These are phyloP conservation scores for Botrylloides violaceus DNA, from an alignment of 23 tunicate species.

Conservation along the genomic window DNA sequence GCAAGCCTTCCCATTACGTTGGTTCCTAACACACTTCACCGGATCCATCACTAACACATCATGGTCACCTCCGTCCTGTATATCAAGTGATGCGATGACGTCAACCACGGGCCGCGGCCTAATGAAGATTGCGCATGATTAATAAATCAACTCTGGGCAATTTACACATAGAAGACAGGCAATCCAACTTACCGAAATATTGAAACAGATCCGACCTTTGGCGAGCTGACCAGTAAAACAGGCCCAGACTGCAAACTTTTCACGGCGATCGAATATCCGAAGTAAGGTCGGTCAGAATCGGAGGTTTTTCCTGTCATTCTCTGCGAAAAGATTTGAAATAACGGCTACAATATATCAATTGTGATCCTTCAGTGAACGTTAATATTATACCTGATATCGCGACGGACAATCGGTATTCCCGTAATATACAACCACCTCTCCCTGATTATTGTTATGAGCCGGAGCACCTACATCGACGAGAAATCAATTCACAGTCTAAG, in stretches of 20 bases:
- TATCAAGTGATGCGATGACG: neutral
- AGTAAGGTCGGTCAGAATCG: neutral
- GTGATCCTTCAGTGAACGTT: too few species aligned
- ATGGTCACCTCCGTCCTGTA: neutral
- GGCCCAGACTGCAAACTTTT: too few species aligned
- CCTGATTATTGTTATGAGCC: neutral
- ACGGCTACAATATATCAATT: too few species aligned
- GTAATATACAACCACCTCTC: constrained; percentile 12
- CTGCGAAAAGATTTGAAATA: neutral
- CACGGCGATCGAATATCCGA: constrained; percentile 25
- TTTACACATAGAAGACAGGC: too few species aligned
- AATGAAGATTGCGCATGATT: too few species aligned
- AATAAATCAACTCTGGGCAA: too few species aligned
- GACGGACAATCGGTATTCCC: neutral
- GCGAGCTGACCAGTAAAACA: neutral
- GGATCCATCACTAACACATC: neutral
- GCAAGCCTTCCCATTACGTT: constrained; percentile 1
- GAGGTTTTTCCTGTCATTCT: neutral
- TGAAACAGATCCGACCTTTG: neutral
- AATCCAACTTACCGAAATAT: constrained; percentile 3
- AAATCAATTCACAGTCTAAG: too few species aligned
- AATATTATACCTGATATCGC: constrained; percentile 24
- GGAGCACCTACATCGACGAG: constrained; percentile 25
- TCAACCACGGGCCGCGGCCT: constrained; percentile 22
- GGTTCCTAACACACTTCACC: constrained; percentile 2